These are phyloP conservation scores for Laticauda laticaudata DNA, from an alignment of 2,113 vertebrate species.

Conservation along the genomic window DNA sequence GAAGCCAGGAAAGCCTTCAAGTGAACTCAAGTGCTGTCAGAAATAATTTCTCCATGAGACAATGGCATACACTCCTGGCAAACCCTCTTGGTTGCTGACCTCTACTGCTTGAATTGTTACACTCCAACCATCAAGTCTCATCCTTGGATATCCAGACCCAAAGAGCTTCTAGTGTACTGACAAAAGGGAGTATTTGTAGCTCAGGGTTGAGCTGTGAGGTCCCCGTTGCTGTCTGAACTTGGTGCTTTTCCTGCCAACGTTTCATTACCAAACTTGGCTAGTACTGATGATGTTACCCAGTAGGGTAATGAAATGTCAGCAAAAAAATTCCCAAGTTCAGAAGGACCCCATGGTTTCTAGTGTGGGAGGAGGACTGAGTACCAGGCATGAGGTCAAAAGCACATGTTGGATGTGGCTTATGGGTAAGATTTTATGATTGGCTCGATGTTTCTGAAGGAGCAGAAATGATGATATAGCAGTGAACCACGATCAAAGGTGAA, in stretches of 20 bases:
- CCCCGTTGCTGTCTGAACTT: neutral
- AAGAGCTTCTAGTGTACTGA: neutral
- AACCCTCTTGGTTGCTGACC: rapidly evolving
- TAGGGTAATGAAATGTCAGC: neutral
- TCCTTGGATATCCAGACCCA: neutral
- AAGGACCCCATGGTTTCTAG: neutral
- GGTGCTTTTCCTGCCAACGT: neutral
- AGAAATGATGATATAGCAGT: neutral
- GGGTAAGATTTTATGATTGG: neutral
- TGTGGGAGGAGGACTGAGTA: neutral
- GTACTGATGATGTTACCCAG: neutral
- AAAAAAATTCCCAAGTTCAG: neutral
- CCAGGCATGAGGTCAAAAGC: neutral
- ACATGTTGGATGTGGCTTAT: neutral
- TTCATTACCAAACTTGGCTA: neutral
- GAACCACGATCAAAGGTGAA: neutral
- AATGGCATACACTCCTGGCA: neutral
- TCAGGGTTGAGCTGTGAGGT: neutral
- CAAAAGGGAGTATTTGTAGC: neutral
- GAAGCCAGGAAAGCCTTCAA: neutral
- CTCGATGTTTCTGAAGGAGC: neutral
- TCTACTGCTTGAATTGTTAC: neutral
- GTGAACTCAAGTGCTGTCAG: neutral
- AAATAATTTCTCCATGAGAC: neutral
- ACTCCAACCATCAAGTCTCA: neutral